Percentiles rank a stretch among this genome's conserved stretches.
phyloP scores from a whole-genome alignment of 2,888 invertebrate genomes.

The Alcis repandata region DNA sequence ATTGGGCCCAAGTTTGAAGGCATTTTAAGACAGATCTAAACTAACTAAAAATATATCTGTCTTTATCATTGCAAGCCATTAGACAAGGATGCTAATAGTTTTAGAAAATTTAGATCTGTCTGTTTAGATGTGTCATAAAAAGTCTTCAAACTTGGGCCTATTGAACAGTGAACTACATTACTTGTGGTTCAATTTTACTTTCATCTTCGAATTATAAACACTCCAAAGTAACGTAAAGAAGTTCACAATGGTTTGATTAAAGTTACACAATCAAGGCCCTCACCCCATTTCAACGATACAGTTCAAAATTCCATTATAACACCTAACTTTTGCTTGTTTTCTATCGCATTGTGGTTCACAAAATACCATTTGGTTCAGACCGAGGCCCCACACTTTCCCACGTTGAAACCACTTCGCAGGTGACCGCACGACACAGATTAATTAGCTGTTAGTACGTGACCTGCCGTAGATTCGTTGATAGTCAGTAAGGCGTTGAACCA shows the following conservation, averaged over 20 bases:
- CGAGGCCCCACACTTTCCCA: slow-evolving; percentile 45
- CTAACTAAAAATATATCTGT: too few relatives aligned
- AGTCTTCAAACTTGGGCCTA: too few relatives aligned
- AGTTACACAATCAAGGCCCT: not conserved
- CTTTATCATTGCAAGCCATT: too few relatives aligned
- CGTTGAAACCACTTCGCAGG: slow-evolving; percentile 32
- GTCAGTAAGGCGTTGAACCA: slow-evolving; percentile 6
- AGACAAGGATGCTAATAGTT: too few relatives aligned
- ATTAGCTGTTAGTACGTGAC: slow-evolving; percentile 31
- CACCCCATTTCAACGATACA: not conserved
- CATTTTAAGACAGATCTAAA: too few relatives aligned
- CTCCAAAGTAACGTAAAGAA: too few relatives aligned
- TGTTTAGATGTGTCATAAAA: too few relatives aligned
- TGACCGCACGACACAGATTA: slow-evolving; percentile 33
- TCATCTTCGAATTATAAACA: too few relatives aligned
- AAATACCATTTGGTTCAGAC: slow-evolving; percentile 30
- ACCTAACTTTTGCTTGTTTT: slow-evolving; percentile 25
- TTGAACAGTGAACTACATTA: too few relatives aligned
- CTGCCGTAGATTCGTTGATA: slow-evolving; percentile 15
- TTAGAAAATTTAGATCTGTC: too few relatives aligned
- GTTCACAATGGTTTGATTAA: not conserved
- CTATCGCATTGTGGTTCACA: slow-evolving; percentile 30
- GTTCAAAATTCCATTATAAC: slow-evolving; percentile 10
- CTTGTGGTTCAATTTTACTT: too few relatives aligned
- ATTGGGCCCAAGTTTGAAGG: too few relatives aligned